A percentile compares a stretch with the other conserved stretches of the same genome.
These are phyloP conservation scores for Amblyopsis hoosieri DNA, from an alignment of 2,797 vertebrate genomes.

Conservation along the genomic window DNA sequence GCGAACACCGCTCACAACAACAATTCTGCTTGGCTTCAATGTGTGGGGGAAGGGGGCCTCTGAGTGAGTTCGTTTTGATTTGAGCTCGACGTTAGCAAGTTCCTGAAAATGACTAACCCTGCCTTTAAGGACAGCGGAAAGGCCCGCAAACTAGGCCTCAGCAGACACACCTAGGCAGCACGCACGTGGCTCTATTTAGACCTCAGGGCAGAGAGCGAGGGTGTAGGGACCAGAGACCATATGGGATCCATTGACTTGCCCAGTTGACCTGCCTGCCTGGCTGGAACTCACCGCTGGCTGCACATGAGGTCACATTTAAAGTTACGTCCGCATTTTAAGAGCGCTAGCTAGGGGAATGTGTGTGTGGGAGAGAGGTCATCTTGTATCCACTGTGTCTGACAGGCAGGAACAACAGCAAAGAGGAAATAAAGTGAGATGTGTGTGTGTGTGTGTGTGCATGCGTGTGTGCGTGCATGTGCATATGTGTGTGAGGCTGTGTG, in stretches of 20 bases:
- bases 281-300: constrained; percentile 39
- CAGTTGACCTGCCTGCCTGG: constrained; percentile 45
- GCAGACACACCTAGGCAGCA: constrained; percentile 44
- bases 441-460: not conserved
- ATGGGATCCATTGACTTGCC: constrained; percentile 58
- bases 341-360: not conserved
- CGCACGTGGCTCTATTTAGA: constrained; percentile 65
- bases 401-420: not conserved
- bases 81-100: too few relatives aligned
- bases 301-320: constrained; percentile 33
- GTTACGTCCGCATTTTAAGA: not conserved
- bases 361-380: not conserved
- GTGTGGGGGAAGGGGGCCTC: too few relatives aligned
- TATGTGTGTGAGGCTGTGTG: not conserved
- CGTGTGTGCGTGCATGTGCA: not conserved
- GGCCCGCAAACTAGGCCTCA: too few relatives aligned
- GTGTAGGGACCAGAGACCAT: constrained; percentile 24
- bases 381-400: too few relatives aligned
- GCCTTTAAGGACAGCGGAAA: too few relatives aligned
- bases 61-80: too few relatives aligned
- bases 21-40: too few relatives aligned
- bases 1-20: too few relatives aligned
- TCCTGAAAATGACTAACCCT: too few relatives aligned
- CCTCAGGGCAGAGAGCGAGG: constrained; percentile 31
- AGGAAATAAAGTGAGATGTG: not conserved